phyloP scores from a whole-genome alignment of 2,797 vertebrate genomes.

The Alosa sapidissima region DNA sequence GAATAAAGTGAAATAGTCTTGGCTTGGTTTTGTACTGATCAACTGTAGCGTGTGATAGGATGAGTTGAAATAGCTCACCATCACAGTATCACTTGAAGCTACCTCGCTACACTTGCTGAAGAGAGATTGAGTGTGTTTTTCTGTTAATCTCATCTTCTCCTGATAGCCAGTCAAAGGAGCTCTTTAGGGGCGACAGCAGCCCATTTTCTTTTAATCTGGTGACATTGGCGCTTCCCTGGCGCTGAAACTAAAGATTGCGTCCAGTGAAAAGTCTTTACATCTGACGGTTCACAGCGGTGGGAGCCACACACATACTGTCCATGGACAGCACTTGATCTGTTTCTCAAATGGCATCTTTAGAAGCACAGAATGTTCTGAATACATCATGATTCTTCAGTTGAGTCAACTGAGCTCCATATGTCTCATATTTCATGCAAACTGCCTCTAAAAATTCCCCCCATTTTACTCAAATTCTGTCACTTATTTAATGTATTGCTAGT shows the following conservation, averaged over 20 bases:
- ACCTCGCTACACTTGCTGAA: neutral
- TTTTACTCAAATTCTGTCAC: too few species aligned
- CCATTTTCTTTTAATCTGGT: neutral
- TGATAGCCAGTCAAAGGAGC: neutral
- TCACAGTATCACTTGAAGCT: neutral
- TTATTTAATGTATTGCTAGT: neutral
- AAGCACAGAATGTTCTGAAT: neutral
- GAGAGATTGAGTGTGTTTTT: neutral
- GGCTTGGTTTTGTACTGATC: neutral
- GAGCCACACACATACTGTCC: too few species aligned
- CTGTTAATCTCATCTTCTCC: neutral
- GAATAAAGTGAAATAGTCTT: neutral
- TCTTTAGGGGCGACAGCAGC: neutral
- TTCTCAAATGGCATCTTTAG: too few species aligned
- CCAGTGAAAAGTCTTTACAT: neutral
- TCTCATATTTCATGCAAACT: neutral
- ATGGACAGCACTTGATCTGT: too few species aligned
- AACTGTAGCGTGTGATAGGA: neutral
- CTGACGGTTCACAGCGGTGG: neutral
- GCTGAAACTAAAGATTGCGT: neutral
- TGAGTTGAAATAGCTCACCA: neutral
- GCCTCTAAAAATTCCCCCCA: neutral
- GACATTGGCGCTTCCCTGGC: neutral
- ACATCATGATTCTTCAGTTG: neutral
- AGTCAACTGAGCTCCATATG: neutral